Conservation (phyloP, 2,888 invertebrate genomes). For the Tortricodes alternella region DNA sequence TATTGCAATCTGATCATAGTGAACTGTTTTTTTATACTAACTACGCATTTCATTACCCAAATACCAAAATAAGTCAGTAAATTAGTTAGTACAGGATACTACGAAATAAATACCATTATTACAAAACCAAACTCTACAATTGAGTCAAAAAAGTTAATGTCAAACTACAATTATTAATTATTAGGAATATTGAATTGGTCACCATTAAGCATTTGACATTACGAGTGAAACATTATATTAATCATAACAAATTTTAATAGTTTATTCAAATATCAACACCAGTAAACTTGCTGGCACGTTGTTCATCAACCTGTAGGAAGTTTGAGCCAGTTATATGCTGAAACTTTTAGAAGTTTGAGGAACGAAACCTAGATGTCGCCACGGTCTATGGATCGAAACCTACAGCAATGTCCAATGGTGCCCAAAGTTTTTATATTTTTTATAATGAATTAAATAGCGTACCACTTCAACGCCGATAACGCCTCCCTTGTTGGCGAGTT, state of each 20-base stretch:
- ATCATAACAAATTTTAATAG: no score
- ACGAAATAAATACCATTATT: no score
- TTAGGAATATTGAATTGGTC: no score
- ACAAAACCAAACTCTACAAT: no score
- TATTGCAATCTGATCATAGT: background rate
- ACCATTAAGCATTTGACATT: no score
- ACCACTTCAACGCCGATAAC: conserved; percentile 85
- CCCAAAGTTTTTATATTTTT: background rate
- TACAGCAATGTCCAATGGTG: background rate
- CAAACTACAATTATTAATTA: background rate
- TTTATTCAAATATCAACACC: background rate
- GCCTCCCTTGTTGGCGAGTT: conserved; percentile 93
- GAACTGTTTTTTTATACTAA: no score
- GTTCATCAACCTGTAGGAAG: no score
- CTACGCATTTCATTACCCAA: no score
- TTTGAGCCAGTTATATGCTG: no score
- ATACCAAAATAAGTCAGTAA: no score
- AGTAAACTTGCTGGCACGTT: background rate
- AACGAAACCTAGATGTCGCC: background rate
- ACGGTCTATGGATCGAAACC: background rate
- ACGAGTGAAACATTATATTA: no score
- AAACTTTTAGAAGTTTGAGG: background rate
- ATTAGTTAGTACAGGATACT: no score
- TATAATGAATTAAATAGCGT: conserved; percentile 44
- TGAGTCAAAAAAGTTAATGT: background rate